A percentile compares a stretch with the other conserved stretches of the same genome.
Conservation (phyloP, 2,797 vertebrate species). For the Meriones psammophilus region DNA sequence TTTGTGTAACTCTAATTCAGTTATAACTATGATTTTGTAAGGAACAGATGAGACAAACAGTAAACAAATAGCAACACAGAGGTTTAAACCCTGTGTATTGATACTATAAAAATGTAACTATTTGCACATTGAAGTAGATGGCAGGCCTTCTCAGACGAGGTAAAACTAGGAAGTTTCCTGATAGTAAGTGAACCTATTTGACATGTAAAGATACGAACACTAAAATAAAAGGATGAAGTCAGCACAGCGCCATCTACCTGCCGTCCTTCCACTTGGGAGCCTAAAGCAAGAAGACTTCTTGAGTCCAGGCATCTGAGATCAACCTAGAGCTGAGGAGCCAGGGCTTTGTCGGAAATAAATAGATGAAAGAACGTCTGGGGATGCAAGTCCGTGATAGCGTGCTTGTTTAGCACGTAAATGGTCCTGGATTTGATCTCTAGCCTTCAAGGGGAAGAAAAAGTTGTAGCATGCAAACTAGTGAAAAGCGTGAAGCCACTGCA, state of each 20-base stretch:
- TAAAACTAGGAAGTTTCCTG: neutral
- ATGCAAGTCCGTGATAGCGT: neutral
- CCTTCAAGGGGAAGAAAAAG: neutral
- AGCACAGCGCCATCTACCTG: neutral
- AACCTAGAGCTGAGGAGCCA: neutral
- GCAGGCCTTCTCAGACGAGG: neutral
- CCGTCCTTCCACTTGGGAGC: neutral
- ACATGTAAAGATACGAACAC: neutral
- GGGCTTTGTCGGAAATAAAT: neutral
- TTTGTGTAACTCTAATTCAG: neutral
- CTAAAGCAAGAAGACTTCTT: neutral
- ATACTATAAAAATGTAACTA: neutral
- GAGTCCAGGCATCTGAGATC: neutral
- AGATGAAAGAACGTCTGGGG: neutral
- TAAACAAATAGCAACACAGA: neutral
- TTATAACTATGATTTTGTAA: neutral
- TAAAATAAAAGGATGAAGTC: slow-evolving; percentile 14
- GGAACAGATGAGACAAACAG: neutral
- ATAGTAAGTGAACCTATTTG: neutral
- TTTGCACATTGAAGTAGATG: slow-evolving; percentile 5
- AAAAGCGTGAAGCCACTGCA: neutral
- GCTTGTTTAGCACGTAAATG: neutral
- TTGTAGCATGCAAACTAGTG: neutral
- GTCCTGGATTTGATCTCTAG: neutral
- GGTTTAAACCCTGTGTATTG: slow-evolving; percentile 29